phyloP scores from a whole-genome alignment of 1,140 invertebrate genomes.

The Aphelenchoides besseyi region DNA sequence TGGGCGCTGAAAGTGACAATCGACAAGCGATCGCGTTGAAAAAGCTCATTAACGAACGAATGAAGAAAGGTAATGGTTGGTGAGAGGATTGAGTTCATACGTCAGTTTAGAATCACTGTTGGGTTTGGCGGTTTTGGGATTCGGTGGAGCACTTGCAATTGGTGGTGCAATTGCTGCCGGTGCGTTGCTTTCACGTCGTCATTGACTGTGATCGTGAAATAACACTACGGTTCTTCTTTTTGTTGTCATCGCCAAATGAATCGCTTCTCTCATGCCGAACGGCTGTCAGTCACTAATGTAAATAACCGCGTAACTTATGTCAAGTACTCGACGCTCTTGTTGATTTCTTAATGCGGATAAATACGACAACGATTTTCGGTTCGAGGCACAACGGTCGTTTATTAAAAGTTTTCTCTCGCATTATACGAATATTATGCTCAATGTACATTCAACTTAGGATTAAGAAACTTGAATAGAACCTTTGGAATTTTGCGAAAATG shows the following conservation, averaged over 20 bases:
- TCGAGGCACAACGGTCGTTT: slow-evolving; percentile 5
- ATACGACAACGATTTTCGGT: background rate
- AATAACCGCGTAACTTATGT: too few species aligned
- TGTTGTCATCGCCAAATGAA: too few species aligned
- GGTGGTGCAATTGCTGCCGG: slow-evolving; percentile 17
- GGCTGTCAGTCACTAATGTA: too few species aligned
- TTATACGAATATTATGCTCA: background rate
- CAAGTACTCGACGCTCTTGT: too few species aligned
- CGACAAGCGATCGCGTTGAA: slow-evolving; percentile 78
- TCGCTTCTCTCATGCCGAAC: too few species aligned
- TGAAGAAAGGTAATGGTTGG: slow-evolving; percentile 73
- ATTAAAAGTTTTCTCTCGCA: too few species aligned
- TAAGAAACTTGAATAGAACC: too few species aligned
- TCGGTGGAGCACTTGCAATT: slow-evolving; percentile 40
- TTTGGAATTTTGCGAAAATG: background rate
- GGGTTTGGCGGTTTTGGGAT: slow-evolving; percentile 39
- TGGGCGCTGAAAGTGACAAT: slow-evolving; percentile 84
- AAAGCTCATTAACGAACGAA: slow-evolving; percentile 77
- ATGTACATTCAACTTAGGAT: too few species aligned
- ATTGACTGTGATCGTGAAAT: too few species aligned
- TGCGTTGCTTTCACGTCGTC: slow-evolving; percentile 22
- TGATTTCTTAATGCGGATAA: background rate
- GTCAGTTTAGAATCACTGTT: slow-evolving; percentile 45
- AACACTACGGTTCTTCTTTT: background rate
- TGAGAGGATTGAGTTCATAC: slow-evolving; percentile 20